Evolutionary conservation across 2,888 invertebrate genomes (phyloP).

Genomic region (Embidobia sp.): DNA sequence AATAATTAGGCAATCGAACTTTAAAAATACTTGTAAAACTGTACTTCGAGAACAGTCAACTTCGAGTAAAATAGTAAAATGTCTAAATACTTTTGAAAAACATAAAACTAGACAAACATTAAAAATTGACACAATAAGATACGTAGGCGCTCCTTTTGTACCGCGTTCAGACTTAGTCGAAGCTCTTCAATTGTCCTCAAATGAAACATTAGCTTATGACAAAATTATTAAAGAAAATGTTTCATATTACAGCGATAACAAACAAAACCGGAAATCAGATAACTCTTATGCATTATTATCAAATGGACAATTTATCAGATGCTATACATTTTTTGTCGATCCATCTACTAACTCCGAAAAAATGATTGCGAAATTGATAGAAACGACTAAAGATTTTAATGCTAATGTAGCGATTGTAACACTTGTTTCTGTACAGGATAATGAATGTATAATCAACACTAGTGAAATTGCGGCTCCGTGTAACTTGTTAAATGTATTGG

Average conservation of each 20-base stretch:
- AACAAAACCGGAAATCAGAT: background rate
- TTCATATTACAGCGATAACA: background rate
- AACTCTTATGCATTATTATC: conserved; percentile 10
- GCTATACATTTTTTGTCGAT: conserved; percentile 10
- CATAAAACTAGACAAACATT: background rate
- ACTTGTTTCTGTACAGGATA: background rate
- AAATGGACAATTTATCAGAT: background rate
- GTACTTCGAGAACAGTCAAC: conserved; percentile 44
- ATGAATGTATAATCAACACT: background rate
- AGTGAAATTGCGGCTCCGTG: conserved; percentile 5
- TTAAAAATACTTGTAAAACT: conserved; percentile 38
- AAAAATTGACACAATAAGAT: background rate
- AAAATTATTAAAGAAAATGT: conserved; percentile 24
- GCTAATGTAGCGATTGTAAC: background rate
- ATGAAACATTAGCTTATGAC: conserved; percentile 9
- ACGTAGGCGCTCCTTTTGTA: conserved; percentile 5
- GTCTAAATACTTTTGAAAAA: background rate
- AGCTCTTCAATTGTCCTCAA: background rate
- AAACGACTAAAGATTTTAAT: background rate
- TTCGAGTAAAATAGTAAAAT: conserved; percentile 2
- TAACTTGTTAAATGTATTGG: conserved; percentile 1
- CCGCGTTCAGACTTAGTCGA: background rate
- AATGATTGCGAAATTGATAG: conserved; percentile 5
- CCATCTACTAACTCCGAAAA: background rate
- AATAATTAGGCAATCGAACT: conserved; percentile 30